phyloP scores from a whole-genome alignment of 1,140 invertebrate genomes.

The Drosophila biarmipes region DNA sequence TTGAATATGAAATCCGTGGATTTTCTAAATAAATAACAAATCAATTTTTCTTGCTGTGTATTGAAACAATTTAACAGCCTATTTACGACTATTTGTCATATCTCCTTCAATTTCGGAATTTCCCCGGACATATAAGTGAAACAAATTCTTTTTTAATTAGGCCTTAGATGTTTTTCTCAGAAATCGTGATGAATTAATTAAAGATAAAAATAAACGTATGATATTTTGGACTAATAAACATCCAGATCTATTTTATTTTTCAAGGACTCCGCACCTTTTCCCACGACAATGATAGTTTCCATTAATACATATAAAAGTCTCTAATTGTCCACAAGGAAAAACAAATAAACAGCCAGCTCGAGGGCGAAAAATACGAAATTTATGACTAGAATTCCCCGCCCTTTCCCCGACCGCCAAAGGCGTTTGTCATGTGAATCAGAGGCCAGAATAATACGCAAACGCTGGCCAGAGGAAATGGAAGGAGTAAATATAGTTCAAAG shows the following conservation, averaged over 20 bases:
- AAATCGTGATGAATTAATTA: background rate
- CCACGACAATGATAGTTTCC: slow-evolving; percentile 1
- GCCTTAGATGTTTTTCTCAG: background rate
- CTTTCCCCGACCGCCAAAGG: background rate
- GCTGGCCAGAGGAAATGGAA: slow-evolving; percentile 49
- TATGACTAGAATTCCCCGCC: slow-evolving; percentile 7
- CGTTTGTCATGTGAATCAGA: slow-evolving; percentile 19
- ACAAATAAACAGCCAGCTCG: slow-evolving; percentile 5
- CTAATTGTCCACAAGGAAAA: slow-evolving; percentile 10
- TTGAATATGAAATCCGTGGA: too few relatives aligned
- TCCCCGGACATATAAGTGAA: background rate
- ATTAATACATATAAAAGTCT: background rate
- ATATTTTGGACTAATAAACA: background rate
- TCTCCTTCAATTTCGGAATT: background rate
- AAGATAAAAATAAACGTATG: too few relatives aligned
- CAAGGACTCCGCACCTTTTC: background rate
- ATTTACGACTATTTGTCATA: background rate
- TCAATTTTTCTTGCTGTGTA: background rate
- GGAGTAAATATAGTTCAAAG: slow-evolving; percentile 66
- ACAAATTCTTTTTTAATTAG: slow-evolving; percentile 19
- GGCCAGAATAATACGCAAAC: slow-evolving; percentile 3
- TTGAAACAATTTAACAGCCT: background rate
- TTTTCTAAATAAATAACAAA: background rate
- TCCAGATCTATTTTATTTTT: background rate
- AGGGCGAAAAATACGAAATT: slow-evolving; percentile 37